Evolutionary conservation across 2,888 invertebrate species (phyloP).

Genomic region (Dicranocentrus wangi): DNA sequence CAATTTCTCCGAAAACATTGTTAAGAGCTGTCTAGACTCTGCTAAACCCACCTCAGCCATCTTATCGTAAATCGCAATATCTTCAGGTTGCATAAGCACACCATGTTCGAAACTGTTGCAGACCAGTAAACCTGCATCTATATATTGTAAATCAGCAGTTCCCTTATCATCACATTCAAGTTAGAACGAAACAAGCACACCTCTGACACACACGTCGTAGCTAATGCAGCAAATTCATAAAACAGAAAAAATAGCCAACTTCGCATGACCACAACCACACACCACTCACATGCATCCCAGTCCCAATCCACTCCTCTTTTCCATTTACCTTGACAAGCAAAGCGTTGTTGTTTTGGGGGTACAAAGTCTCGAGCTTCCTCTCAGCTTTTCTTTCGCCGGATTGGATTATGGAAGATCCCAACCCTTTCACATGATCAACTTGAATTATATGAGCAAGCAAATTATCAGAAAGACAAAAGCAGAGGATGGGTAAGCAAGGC

Average conservation of each 20-base stretch:
- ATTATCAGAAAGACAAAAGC: not conserved
- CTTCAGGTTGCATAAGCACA: no score
- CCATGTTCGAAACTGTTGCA: constrained; percentile 3
- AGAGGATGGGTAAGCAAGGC: constrained; percentile 6
- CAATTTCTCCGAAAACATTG: no score
- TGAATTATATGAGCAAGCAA: not conserved
- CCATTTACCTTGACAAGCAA: not conserved
- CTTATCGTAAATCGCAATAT: no score
- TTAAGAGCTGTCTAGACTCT: no score
- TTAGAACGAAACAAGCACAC: no score
- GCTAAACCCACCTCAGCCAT: no score
- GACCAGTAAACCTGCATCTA: no score
- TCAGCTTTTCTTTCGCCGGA: not conserved
- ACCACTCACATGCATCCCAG: constrained; percentile 10
- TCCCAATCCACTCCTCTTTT: constrained; percentile 16
- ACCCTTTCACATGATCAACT: constrained; percentile 28
- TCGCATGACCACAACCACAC: constrained; percentile 7
- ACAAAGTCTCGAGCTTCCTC: constrained; percentile 11
- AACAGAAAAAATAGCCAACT: not conserved
- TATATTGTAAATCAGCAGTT: no score
- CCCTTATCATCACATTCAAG: no score
- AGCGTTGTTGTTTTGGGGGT: not conserved
- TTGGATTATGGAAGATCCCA: constrained; percentile 23
- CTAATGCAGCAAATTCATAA: not conserved
- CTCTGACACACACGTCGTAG: no score